Base-by-base conservation (phyloP, 2,888 invertebrate genomes). In the Mayetiola destructor region DNA sequence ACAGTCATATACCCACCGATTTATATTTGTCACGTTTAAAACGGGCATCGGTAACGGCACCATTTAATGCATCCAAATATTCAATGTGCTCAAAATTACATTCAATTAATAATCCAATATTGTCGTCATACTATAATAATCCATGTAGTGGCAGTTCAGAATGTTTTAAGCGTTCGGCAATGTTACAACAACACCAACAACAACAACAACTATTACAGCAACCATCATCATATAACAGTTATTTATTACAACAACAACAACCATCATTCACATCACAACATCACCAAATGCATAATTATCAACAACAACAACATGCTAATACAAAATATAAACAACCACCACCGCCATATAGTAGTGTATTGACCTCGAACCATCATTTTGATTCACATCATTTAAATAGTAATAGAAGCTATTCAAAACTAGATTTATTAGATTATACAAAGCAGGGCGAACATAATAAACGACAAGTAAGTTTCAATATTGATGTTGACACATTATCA, bases 401-500 rank as follows among this genome's bases (percentile, higher is more conserved):
- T 53, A 53, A 30, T 53, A 53, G 18, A 30, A 30, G 53, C 60
- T 64, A 63, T 62, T 70, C 73, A 65, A 71, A 73, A 72, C 66
- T 72, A 72, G 73, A 73, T 68, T 73, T 73, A 73, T 73, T 73
- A 73, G 72, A 73, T 68, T 73, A 72, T 65, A 69, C 68, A 66
- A 73, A 72, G 70, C 71, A 70, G 59, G 60, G 60, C 56, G 72
- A 73, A 53, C 53, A 53, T 68, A 68, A 67, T 66, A 73, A 73
- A 67, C 70, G 72, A 70, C 72, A 73, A 73, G 72, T 73, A 73
- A 73, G 72, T 73, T 73, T 73, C 68, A 73, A 73, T 71, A 73
- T 73, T 72, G 72, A 73, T 66, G 73, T 73, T 70, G 72, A 73
- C 67, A 70, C 71, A 67, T 68, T 73, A 66, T 73, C 73, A 63